These are phyloP conservation scores for Pseudopipra pipra DNA, from an alignment of 2,113 vertebrate species.

Conservation along the genomic window DNA sequence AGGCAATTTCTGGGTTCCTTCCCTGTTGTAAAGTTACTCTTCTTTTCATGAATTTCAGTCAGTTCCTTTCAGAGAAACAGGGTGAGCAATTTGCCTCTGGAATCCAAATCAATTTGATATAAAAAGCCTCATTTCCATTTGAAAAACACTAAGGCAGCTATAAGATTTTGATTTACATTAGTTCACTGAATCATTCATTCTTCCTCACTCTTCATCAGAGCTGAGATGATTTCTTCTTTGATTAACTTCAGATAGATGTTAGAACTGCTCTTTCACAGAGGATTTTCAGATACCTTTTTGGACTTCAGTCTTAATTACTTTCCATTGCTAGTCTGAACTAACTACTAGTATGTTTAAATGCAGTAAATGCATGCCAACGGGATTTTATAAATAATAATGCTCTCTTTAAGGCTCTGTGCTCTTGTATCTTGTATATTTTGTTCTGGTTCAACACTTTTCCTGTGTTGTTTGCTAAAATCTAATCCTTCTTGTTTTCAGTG, in stretches of 20 bases:
- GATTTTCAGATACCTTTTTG: slow-evolving; percentile 5
- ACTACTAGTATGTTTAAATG: background rate
- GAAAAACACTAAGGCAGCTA: slow-evolving; percentile 46
- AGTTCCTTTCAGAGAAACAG: slow-evolving; percentile 12
- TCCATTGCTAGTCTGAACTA: background rate
- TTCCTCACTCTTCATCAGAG: slow-evolving; percentile 22
- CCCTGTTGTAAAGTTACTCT: background rate
- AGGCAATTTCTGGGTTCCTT: background rate
- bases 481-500: background rate
- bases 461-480: background rate
- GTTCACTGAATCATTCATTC: slow-evolving; percentile 59
- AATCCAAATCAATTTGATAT: slow-evolving; percentile 50
- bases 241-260: slow-evolving; percentile 52
- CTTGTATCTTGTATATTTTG: background rate
- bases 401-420: background rate
- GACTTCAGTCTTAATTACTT: slow-evolving; percentile 14
- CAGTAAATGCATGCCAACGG: background rate
- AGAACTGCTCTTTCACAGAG: background rate
- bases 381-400: background rate
- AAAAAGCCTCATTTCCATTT: slow-evolving; percentile 64
- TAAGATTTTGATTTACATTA: slow-evolving; percentile 53
- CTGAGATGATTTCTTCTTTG: slow-evolving; percentile 51
- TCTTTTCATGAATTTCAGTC: background rate
- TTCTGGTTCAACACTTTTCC: background rate
- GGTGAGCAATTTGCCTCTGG: slow-evolving; percentile 25